phyloP scores from a whole-genome alignment of 2,113 vertebrate genomes.

The Excalfactoria chinensis region DNA sequence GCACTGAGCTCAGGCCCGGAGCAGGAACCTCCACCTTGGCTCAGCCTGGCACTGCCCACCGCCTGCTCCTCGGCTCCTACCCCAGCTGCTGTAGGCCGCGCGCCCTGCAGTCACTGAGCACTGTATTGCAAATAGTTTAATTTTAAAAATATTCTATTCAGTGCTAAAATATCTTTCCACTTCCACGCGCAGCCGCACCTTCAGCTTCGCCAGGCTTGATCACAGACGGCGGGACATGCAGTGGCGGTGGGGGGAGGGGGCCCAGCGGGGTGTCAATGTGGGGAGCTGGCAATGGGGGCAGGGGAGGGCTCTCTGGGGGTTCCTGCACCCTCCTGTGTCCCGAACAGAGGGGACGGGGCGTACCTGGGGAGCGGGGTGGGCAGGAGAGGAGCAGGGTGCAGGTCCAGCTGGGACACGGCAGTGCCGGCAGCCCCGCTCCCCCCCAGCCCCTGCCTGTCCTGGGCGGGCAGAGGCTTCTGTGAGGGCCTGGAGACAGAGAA shows the following conservation, averaged over 20 bases:
- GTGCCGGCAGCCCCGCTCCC: not conserved
- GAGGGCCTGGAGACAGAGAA: not conserved
- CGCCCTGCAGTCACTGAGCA: not conserved
- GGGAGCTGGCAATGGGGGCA: not conserved
- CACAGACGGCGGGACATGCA: conserved; percentile 76
- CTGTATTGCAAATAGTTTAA: conserved; percentile 82
- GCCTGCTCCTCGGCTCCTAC: not conserved
- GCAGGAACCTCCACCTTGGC: not conserved
- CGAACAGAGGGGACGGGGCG: not conserved
- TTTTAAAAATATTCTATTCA: conserved; percentile 86
- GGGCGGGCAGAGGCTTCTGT: not conserved
- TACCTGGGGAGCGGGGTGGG: not conserved
- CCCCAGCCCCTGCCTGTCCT: not conserved
- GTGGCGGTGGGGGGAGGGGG: conserved; percentile 43
- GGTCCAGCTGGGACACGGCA: not conserved
- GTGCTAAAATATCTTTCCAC: conserved; percentile 85
- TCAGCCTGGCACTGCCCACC: not conserved
- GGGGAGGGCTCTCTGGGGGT: not conserved
- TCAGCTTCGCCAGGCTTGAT: conserved; percentile 71
- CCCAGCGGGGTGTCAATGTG: not conserved
- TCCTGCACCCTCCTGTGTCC: not conserved
- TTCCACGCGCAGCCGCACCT: conserved; percentile 67
- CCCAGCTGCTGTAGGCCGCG: not conserved
- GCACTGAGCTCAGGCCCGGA: too few relatives aligned
- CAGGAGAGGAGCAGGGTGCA: too few relatives aligned